These are phyloP conservation scores for Steinernema carpocapsae DNA, from an alignment of 2,888 invertebrate species.

Conservation along the genomic window DNA sequence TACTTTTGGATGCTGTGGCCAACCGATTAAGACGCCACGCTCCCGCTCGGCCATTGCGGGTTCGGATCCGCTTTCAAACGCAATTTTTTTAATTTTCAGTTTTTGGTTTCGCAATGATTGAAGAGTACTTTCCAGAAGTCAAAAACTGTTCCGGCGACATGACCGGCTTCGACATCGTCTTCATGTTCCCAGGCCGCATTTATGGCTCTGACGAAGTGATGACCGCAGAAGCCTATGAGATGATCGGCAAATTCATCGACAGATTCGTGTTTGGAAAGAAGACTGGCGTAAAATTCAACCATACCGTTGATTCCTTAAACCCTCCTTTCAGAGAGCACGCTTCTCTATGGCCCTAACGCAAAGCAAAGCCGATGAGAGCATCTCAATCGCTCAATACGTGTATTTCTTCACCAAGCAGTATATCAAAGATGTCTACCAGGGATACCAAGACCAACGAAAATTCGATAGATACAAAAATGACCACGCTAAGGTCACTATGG, in stretches of 20 bases:
- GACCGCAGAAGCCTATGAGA: not conserved
- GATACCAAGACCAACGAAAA: not conserved
- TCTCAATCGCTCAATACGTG: not conserved
- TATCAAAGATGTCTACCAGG: not conserved
- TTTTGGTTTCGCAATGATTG: too few relatives aligned
- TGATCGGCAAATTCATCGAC: slow-evolving; percentile 9
- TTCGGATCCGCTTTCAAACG: too few relatives aligned
- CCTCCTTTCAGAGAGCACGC: not conserved
- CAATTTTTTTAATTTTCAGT: too few relatives aligned
- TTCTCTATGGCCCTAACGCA: not conserved
- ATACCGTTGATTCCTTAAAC: not conserved
- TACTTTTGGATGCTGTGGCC: too few relatives aligned
- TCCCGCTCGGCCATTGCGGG: too few relatives aligned
- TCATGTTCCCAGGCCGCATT: slow-evolving; percentile 7
- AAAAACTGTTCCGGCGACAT: not conserved
- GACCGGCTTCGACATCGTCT: slow-evolving; percentile 22
- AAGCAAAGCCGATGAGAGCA: slow-evolving; percentile 3
- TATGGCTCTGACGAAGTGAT: slow-evolving; percentile 14
- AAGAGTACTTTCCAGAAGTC: not conserved
- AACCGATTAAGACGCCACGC: too few relatives aligned
- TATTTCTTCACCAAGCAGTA: not conserved
- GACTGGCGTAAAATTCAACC: not conserved
- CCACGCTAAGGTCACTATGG: slow-evolving; percentile 18
- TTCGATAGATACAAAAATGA: slow-evolving; percentile 1
- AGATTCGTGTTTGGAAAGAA: not conserved